Evolutionary conservation across 2,113 vertebrate species (phyloP).

Genomic region (Laticauda laticaudata): DNA sequence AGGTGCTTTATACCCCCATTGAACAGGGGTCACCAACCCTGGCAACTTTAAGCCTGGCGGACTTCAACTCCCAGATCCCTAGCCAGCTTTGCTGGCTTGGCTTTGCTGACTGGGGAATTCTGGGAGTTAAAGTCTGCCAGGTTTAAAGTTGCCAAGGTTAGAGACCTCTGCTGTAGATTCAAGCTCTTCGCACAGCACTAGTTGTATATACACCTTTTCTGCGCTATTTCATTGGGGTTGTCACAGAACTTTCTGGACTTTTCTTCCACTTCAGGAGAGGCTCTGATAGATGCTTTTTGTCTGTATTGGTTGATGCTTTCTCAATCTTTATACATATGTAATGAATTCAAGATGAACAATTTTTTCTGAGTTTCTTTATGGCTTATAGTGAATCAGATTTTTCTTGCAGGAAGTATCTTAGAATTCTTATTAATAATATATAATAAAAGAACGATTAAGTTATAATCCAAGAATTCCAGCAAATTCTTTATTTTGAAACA

Average conservation of each 20-base stretch:
- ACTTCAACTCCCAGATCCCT: no score
- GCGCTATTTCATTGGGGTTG: not conserved
- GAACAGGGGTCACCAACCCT: no score
- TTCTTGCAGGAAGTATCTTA: not conserved
- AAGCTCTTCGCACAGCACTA: not conserved
- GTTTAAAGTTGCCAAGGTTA: no score
- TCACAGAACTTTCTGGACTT: not conserved
- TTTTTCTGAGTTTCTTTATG: not conserved
- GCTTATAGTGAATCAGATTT: not conserved
- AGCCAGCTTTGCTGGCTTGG: no score
- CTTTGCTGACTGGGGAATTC: no score
- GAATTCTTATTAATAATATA: not conserved
- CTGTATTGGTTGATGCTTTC: not conserved
- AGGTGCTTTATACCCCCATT: not conserved
- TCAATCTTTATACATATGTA: not conserved
- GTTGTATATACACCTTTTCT: not conserved
- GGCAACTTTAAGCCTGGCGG: no score
- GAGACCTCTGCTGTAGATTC: no score
- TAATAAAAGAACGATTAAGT: not conserved
- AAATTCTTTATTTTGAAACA: not conserved
- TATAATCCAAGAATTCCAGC: not conserved
- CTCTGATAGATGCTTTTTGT: not conserved
- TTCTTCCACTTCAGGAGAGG: not conserved
- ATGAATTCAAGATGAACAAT: not conserved
- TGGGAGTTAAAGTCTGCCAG: no score